Base-by-base conservation (phyloP, 2,888 invertebrate genomes). In the Synergus itoensis region DNA sequence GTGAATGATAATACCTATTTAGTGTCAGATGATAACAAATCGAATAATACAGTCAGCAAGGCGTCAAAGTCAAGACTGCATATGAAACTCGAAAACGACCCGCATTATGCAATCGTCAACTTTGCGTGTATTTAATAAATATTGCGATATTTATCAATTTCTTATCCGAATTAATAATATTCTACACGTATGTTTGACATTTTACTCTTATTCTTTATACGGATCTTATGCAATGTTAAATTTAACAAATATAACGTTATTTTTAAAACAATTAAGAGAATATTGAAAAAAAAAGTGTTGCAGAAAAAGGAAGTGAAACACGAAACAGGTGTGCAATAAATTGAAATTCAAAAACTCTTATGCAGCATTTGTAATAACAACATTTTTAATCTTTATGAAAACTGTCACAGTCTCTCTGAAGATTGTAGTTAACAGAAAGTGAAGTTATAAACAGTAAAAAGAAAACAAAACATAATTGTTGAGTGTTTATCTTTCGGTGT, bases 401-500 rank as follows among this genome's bases (percentile, higher is more conserved):
- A 45, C 12, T 12, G 1, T 45, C 8, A 45, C 8, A 45, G 1
- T 45, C 12, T 11, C 12, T 45, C 9, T 45, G 12, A 45, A 11
- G 3, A 11, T 1, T 45, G 45, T 12, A 45, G 45, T 12, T 45
- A 11, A 45, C 12, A 12, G 12, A 12, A 4, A 45, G 3, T 3
- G 45, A 11, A 28, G 12, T 45, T 45, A 45, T 1, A 41, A 57
- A 57, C 60, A 77, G 48, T 67, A 65, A 36, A 63, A 40, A 43
- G 48, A 43, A 53, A 41, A 80, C 28, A 64, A 75, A 60, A 41
- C 41, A 43, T 40, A 41, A 18, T 41, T 14, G 77, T 11, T 16
- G 36, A 5, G 14, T 73, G 62, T 73, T 57, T 67, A 43, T 75
- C 60, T 69, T 60, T 60, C 41, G 21, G 18, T 11, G 67, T 67